Evolutionary conservation across 2,797 vertebrate genomes (phyloP).

Genomic region (Acridotheres tristis): DNA sequence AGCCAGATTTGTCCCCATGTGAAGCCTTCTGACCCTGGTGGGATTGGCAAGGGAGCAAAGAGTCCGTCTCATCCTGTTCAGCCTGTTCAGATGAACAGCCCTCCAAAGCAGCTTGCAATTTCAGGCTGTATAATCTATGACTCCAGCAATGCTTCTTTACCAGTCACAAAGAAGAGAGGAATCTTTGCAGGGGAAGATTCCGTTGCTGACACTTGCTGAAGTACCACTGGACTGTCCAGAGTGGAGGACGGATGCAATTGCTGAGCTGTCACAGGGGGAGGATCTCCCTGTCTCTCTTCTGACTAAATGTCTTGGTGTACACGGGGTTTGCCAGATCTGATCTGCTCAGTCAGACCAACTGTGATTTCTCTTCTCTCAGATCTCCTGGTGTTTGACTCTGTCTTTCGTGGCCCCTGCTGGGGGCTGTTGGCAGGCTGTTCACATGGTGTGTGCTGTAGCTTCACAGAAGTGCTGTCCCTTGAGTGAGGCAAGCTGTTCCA

Average conservation of each 20-base stretch:
- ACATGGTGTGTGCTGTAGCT: background rate
- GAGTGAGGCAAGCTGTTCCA: background rate
- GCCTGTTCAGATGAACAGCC: background rate
- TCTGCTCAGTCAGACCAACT: background rate
- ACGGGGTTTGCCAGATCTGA: background rate
- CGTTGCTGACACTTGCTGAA: rapidly evolving
- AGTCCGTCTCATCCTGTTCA: background rate
- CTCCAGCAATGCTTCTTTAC: background rate
- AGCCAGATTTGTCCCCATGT: background rate
- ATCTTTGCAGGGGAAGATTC: background rate
- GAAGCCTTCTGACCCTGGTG: background rate
- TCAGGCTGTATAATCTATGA: background rate
- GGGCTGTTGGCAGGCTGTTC: background rate
- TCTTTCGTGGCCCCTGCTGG: rapidly evolving
- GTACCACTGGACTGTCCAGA: background rate
- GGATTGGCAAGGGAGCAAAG: background rate
- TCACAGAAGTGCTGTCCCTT: background rate
- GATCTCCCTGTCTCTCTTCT: background rate
- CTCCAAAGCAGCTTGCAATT: background rate
- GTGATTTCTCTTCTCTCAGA: background rate
- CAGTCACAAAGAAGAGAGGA: background rate
- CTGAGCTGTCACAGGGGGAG: rapidly evolving
- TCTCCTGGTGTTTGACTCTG: background rate
- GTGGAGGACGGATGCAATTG: rapidly evolving
- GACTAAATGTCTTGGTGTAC: background rate